Percentiles rank a stretch among this genome's conserved stretches.
phyloP scores from a whole-genome alignment of 2,113 vertebrate species.

The Sebastes fasciatus region DNA sequence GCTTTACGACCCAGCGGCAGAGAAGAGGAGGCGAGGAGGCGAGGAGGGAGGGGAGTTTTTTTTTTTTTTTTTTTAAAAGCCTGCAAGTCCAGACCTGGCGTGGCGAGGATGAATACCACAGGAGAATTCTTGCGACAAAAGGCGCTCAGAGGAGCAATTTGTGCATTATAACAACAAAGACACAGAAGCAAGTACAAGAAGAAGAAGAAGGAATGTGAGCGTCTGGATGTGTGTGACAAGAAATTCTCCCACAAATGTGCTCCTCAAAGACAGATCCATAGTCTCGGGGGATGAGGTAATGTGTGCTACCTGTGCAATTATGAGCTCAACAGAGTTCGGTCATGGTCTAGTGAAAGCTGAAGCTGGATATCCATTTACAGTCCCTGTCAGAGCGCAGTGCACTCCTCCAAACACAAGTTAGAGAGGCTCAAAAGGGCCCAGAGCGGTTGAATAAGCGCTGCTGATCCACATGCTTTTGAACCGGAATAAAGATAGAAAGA shows the following conservation, averaged over 20 bases:
- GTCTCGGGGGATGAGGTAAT: conserved; percentile 64
- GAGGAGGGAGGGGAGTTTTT: background rate
- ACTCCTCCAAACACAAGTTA: conserved; percentile 32
- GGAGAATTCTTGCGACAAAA: conserved; percentile 78
- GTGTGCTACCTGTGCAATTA: conserved; percentile 74
- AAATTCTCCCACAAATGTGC: conserved; percentile 24
- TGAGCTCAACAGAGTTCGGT: conserved; percentile 73
- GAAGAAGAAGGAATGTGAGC: conserved; percentile 34
- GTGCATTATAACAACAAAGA: conserved; percentile 55
- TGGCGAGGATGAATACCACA: conserved; percentile 73
- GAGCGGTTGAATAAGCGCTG: conserved; percentile 52
- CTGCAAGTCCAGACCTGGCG: conserved; percentile 80
- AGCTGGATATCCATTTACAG: conserved; percentile 69
- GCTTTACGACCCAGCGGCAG: conserved; percentile 73
- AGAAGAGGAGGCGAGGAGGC: conserved; percentile 56
- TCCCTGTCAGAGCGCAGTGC: background rate
- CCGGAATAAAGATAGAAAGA: conserved; percentile 65
- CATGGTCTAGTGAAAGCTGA: conserved; percentile 74
- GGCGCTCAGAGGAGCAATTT: conserved; percentile 52
- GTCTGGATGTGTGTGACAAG: conserved; percentile 8
- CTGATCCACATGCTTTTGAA: conserved; percentile 54
- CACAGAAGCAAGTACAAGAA: conserved; percentile 36
- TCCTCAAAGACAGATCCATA: conserved; percentile 31
- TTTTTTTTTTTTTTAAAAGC: background rate
- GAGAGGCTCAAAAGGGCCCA: conserved; percentile 48